Conservation (phyloP, 2,888 invertebrate species). For the Rotaria magnacalcarata region DNA sequence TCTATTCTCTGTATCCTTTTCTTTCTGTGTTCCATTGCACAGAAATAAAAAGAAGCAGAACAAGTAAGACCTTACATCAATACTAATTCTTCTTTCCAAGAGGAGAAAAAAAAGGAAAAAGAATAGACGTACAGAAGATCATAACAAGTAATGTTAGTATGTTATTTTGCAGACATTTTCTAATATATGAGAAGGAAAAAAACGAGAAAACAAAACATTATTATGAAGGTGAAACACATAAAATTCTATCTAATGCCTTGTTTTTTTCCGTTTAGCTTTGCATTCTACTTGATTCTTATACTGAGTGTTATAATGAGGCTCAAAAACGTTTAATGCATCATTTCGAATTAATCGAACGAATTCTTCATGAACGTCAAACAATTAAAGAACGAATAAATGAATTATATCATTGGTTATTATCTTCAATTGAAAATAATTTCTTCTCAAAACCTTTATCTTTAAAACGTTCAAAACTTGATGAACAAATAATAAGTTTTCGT, state of each 20-base stretch:
- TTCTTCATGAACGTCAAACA: background rate
- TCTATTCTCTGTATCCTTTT: background rate
- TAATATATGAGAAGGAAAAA: background rate
- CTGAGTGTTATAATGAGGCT: background rate
- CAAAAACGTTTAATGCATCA: conserved; percentile 34
- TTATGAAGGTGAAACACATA: background rate
- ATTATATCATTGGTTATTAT: background rate
- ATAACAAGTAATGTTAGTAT: background rate
- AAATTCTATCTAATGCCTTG: background rate
- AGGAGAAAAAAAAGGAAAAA: background rate
- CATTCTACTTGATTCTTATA: background rate
- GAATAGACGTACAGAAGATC: background rate
- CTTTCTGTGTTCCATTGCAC: background rate
- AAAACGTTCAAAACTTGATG: conserved; percentile 26
- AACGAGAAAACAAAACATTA: no score
- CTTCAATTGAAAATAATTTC: background rate
- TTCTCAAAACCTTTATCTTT: background rate
- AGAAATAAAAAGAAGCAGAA: background rate
- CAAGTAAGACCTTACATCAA: background rate
- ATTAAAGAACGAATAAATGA: conserved; percentile 25
- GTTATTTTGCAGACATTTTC: background rate
- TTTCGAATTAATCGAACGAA: conserved; percentile 23
- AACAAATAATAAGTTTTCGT: background rate
- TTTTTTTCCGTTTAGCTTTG: background rate
- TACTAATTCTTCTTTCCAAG: background rate